Base-by-base conservation (phyloP, 2,113 vertebrate species). In the Uria aalge region DNA sequence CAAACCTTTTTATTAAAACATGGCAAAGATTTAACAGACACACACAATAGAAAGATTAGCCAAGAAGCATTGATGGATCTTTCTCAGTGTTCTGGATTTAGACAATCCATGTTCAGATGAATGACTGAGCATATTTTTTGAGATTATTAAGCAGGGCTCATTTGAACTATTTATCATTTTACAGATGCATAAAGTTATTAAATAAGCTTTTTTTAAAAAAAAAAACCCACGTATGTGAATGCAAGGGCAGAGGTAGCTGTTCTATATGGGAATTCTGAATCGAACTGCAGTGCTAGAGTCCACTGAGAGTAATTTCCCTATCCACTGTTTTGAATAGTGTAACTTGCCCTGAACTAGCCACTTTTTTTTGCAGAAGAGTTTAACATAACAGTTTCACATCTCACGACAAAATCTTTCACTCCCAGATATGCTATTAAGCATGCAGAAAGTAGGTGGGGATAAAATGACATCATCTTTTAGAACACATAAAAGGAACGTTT, bases 401-500 rank as follows among this genome's bases (percentile, higher is more conserved):
- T 82, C 43, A 56, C 68, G 93, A 96, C 45, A 95, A 88, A 96
- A 92, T 60, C 43, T 50, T 94, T 94, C 62, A 78, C 50, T 95
- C 77, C 75, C 29, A 71, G 52, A 50, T 67, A 62, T 24, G 22
- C 38, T 97, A n/a, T 93, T 93, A 97, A 92, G 24, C 71, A 69
- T 17, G 60, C 34, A 81, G 94, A 89, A 96, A 76, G 77, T 75
- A 76, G 60, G 11, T 71, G 73, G 13, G 52, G n/a, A 43, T 71
- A 85, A 95, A 71, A 63, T 75, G 62, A 81, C 5, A 2, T 48
- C 26, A 85, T 92, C 59, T 97, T 90, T 66, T 87, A 93, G 90
- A 94, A 89, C 71, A 91, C 72, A 92, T 76, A 96, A 94, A 96
- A 94, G 80, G 57, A 55, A 85, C 41, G 57, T 85, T 84, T 94